A percentile compares a stretch with the other conserved stretches of the same genome.
Evolutionary conservation across 2,113 vertebrate genomes (phyloP).

Genomic region (Phylloscopus trochiloides): DNA sequence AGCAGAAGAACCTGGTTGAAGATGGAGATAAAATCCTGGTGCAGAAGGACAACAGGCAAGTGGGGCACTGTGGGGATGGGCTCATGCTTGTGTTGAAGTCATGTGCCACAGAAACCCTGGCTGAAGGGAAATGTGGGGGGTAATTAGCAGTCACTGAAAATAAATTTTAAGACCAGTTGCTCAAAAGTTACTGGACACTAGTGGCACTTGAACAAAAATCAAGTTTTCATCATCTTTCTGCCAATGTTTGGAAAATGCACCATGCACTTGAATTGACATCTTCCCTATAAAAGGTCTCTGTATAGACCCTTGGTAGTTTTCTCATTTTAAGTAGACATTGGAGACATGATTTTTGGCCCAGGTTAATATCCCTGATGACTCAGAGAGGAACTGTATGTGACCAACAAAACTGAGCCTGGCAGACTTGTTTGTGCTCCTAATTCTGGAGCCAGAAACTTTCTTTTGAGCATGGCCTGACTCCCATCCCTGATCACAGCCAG

Average conservation of each 20-base stretch:
- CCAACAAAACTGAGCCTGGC: background rate
- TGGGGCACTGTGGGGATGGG: background rate
- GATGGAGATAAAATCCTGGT: constrained; percentile 86
- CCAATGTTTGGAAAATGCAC: background rate
- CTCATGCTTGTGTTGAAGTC: background rate
- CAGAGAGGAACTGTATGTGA: background rate
- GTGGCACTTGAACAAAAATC: background rate
- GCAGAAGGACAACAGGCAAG: constrained; percentile 88
- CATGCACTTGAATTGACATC: background rate
- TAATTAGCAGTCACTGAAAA: background rate
- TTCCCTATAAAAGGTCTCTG: background rate
- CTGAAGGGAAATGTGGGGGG: background rate
- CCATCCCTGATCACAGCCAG: background rate
- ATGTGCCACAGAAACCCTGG: background rate
- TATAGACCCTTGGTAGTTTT: background rate
- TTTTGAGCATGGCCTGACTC: background rate
- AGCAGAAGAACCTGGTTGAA: constrained; percentile 88
- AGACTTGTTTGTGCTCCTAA: background rate
- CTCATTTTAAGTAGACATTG: background rate
- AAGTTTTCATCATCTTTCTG: background rate
- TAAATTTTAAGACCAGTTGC: background rate
- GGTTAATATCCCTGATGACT: background rate
- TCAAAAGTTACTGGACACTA: background rate
- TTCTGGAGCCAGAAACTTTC: background rate
- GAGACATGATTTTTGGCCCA: background rate